phyloP scores from a whole-genome alignment of 2,888 invertebrate species.

The Idaea straminata region DNA sequence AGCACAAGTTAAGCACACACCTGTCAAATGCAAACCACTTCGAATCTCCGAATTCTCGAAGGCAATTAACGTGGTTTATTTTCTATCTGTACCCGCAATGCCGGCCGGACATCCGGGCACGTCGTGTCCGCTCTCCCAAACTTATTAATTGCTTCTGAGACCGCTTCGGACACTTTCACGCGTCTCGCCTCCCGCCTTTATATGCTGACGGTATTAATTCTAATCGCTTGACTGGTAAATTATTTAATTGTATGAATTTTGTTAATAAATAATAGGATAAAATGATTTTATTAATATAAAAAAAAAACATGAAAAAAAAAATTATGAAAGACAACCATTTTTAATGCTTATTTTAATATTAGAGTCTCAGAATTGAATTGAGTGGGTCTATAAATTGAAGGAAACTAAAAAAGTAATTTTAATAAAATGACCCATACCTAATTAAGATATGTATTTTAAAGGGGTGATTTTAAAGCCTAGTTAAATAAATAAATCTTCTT shows the following conservation, averaged over 20 bases:
- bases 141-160: conserved; percentile 72
- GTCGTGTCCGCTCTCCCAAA: conserved; percentile 45
- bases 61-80: conserved; percentile 12
- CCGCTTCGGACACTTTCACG: conserved; percentile 39
- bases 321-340: too few species aligned
- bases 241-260: neutral
- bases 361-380: too few species aligned
- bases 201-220: neutral
- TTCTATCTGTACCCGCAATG: conserved; percentile 44
- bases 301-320: too few species aligned
- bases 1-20: neutral
- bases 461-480: too few species aligned
- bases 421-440: too few species aligned
- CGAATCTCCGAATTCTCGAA: neutral
- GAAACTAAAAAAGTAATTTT: too few species aligned
- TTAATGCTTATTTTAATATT: too few species aligned
- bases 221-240: neutral
- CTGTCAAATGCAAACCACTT: neutral
- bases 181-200: conserved; percentile 21
- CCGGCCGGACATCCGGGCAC: conserved; percentile 62
- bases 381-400: too few species aligned
- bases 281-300: too few species aligned
- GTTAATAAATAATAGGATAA: too few species aligned
- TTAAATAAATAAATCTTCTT: too few species aligned
- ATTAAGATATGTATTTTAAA: too few species aligned